Evolutionary conservation across 2,113 vertebrate species (phyloP), one percentile per base, ranked within the genome.

Genomic region (Tragelaphus scriptus): DNA sequence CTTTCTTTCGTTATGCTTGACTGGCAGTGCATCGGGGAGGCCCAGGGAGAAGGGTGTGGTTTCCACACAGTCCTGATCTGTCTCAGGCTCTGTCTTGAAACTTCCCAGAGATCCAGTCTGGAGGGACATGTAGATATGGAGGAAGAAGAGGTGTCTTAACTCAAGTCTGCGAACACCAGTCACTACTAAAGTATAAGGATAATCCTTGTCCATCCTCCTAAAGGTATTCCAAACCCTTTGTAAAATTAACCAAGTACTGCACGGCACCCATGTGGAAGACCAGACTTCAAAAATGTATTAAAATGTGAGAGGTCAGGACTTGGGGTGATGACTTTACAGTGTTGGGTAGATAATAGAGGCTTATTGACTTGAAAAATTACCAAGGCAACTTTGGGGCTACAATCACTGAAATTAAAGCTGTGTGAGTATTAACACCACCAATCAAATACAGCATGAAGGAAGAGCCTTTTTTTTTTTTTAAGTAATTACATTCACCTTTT

Each of bases 321-420:
- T 23, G 90, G 63, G 36, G 28, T 61, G 85, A 88, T 84, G 80
- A 87, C 32, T 88, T 88, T 53, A 80, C 15, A 36, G 56, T 86
- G 68, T 4, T 94, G 77, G 85, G n/a, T 86, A 79, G 51, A 63
- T 80, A 91, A 92, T 0, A 82, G 90, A 94, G 81, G 59, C 68
- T 97, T 95, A 96, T 30, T 89, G 94, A 91, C 55, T 94, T 88
- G 92, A 95, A 59, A 94, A 63, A 85, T 94, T 88, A 96, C 47
- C 58, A 71, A 95, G 59, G 59, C 53, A 89, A 92, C 92, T 94
- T 75, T 86, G 82, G 68, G 81, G 59, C 90, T 90, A 91, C 88
- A 96, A 47, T 93, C 58, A 85, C 59, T 63, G 85, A 94, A 98
- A 94, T 88, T 96, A 96, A 92, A 95, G 59, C 94, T 88, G 81